Base-by-base conservation (phyloP, 1,140 invertebrate genomes). In the Drosophila oshimai region DNA sequence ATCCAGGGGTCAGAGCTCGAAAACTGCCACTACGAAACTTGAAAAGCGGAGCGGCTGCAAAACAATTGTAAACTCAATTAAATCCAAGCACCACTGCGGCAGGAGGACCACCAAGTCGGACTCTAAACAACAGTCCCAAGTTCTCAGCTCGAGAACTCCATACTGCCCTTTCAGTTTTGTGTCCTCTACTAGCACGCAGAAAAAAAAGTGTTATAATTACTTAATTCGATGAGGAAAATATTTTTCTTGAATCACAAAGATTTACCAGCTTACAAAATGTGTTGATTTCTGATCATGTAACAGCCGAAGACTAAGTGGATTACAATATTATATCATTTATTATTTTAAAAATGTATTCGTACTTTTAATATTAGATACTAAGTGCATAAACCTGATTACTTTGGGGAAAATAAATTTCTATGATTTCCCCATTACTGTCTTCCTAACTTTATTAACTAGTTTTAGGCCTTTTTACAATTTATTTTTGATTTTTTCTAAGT, bases 11-110 rank as follows among this genome's bases (percentile, higher is more conserved):
- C 71, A 68, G 41, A 72, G 80, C 62, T 84, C 53, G 57, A 50
- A 37, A 37, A 20, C 7, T 29, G 33, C 47, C 24, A 34, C 12
- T 45, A 44, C 50, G 42, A 50, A 77, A 67, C 57, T 86, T 74
- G 50, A 61, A 54, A 50, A 74, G 46, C 42, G 17, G 22, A 50
- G 26, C 39, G 29, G 73, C 81, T 76, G 46, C 81, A 86, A 73
- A 87, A 76, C 76, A 87, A 87, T 87, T 87, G 83, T 72, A 81
- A 87, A 87, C 81, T 87, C 81, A 87, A 87, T 87, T 87, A 87
- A 87, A 87, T 77, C 73, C 75, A 86, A 88, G 81, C 76, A 73
- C 61, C 81, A 68, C 65, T 70, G 81, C 61, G 71, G 42, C 80
- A 76, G 34, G 46, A 17, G 5, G 37, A 18, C 45, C 37, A 26